Percentiles rank a stretch among this genome's conserved stretches.
These are phyloP conservation scores for Verasper variegatus DNA, from an alignment of 2,113 vertebrate genomes.

Conservation along the genomic window DNA sequence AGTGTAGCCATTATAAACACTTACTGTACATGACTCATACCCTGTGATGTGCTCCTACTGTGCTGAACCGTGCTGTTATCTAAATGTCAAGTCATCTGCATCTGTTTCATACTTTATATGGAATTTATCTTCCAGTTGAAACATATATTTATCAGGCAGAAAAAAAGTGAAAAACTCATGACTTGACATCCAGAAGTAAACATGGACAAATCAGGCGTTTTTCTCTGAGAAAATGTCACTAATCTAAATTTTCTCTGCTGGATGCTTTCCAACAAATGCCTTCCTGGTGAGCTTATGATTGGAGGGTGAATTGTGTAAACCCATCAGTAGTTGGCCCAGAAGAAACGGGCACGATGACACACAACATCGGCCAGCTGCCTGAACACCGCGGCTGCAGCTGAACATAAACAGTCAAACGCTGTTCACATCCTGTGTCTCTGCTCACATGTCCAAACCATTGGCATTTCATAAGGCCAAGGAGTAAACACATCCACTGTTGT, in stretches of 20 bases:
- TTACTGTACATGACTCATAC: neutral
- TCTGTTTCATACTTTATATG: conserved; percentile 1
- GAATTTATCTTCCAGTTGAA: neutral
- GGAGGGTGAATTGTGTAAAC: conserved; percentile 31
- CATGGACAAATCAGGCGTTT: conserved; percentile 12
- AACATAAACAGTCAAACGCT: conserved; percentile 57
- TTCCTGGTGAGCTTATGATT: conserved; percentile 36
- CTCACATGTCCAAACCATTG: conserved; percentile 12
- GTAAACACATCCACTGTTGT: conserved; percentile 69
- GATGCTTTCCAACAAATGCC: conserved; percentile 50
- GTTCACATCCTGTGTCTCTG: conserved; percentile 52
- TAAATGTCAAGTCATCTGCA: conserved; percentile 14
- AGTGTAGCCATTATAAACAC: conserved; percentile 17
- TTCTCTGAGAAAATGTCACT: conserved; percentile 26
- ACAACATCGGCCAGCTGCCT: conserved; percentile 51
- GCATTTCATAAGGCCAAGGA: conserved; percentile 27
- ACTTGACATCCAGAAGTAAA: conserved; percentile 20
- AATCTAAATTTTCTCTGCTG: conserved; percentile 45
- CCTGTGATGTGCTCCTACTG: neutral
- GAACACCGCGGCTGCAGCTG: neutral
- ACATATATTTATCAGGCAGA: conserved; percentile 8
- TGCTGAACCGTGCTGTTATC: conserved; percentile 7
- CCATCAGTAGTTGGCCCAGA: conserved; percentile 17
- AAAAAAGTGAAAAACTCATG: neutral
- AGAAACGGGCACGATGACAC: conserved; percentile 17